A percentile compares a stretch with the other conserved stretches of the same genome.
Evolutionary conservation across 2,113 vertebrate genomes (phyloP).

Genomic region (Aplodontia rufa): DNA sequence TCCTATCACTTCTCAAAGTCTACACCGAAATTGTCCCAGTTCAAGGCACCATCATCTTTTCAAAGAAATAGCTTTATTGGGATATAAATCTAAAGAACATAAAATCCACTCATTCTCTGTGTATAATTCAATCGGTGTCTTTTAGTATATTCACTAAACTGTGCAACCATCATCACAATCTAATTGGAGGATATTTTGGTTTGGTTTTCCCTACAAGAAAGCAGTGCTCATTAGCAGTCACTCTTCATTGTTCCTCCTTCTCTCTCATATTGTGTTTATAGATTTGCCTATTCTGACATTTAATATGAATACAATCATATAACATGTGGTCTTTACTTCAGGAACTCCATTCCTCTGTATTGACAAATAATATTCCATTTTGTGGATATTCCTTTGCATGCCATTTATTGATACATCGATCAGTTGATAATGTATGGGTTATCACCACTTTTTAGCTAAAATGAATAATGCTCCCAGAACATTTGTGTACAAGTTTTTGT

Average conservation of each 20-base stretch:
- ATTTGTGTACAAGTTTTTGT: conserved; percentile 35
- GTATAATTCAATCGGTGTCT: neutral
- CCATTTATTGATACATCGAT: conserved; percentile 15
- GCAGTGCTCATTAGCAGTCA: conserved; percentile 8
- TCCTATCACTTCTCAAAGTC: neutral
- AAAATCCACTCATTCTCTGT: neutral
- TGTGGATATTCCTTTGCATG: neutral
- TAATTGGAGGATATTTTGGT: conserved; percentile 34
- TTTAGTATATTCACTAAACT: conserved; percentile 31
- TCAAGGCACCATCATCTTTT: conserved; percentile 1
- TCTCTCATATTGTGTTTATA: neutral
- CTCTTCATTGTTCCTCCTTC: neutral
- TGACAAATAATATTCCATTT: conserved; percentile 18
- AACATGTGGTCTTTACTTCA: neutral
- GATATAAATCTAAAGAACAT: conserved; percentile 5
- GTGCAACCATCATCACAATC: neutral
- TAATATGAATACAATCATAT: conserved; percentile 3
- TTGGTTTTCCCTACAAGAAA: conserved; percentile 26
- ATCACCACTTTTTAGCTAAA: conserved; percentile 33
- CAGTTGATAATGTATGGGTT: conserved; percentile 1
- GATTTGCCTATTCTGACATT: neutral
- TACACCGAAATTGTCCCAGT: neutral
- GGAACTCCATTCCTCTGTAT: conserved; percentile 9
- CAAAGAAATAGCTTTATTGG: conserved; percentile 19
- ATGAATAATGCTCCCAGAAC: neutral